Conservation (phyloP, 1,140 invertebrate genomes). For the Euura saliciscinereae region DNA sequence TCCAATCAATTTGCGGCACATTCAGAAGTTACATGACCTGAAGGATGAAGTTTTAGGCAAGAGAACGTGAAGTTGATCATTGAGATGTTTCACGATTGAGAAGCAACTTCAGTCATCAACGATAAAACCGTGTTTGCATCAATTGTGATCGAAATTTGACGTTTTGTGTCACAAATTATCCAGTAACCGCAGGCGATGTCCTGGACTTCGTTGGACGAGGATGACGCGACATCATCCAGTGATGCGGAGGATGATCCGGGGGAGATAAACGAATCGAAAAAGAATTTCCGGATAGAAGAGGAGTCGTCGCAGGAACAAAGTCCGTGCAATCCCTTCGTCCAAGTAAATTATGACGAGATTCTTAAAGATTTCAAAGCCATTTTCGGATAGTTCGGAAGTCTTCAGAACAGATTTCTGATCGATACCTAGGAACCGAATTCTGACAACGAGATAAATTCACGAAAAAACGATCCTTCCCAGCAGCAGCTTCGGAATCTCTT, state of each 20-base stretch:
- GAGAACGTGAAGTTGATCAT: too few species aligned
- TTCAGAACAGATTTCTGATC: not conserved
- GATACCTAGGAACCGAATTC: not conserved
- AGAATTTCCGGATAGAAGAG: too few species aligned
- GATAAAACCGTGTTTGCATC: not conserved
- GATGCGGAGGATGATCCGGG: not conserved
- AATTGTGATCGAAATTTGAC: not conserved
- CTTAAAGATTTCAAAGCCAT: too few species aligned
- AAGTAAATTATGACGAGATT: not conserved
- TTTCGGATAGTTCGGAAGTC: not conserved
- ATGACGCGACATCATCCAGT: not conserved
- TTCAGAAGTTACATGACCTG: too few species aligned
- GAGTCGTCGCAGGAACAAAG: not conserved
- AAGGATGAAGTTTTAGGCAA: too few species aligned
- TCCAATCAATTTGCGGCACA: not conserved
- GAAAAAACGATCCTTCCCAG: not conserved
- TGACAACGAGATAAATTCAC: not conserved
- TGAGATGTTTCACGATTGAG: not conserved
- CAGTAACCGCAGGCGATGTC: not conserved
- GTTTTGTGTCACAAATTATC: not conserved
- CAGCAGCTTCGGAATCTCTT: not conserved
- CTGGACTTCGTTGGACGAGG: not conserved
- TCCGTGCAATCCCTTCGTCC: not conserved
- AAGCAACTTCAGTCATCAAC: not conserved
- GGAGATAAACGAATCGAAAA: not conserved